A percentile compares a stretch with the other conserved stretches of the same genome.
Conservation (phyloP, 2,888 invertebrate species). For the Heteromyza rotundicornis region DNA sequence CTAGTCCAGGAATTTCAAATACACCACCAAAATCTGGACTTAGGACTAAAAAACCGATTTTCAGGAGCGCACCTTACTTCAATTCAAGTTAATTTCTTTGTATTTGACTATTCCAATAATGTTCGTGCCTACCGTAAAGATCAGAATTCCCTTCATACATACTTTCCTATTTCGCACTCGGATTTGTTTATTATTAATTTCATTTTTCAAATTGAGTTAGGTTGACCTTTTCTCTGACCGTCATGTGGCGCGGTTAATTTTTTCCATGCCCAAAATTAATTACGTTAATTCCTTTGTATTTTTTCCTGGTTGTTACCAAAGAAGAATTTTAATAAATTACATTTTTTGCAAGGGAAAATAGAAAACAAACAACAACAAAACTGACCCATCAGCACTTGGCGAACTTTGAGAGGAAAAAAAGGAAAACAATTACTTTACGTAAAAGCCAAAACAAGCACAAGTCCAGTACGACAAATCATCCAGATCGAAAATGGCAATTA, state of each 20-base stretch:
- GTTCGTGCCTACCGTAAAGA: too few species aligned
- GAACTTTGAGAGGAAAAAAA: too few species aligned
- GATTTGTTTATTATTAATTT: conserved; percentile 17
- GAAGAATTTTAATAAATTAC: conserved; percentile 41
- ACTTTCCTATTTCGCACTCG: too few species aligned
- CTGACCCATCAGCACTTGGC: background rate
- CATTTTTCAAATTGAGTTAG: conserved; percentile 14
- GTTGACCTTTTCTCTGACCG: conserved; percentile 25
- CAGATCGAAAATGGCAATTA: conserved; percentile 31
- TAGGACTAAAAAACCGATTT: too few species aligned
- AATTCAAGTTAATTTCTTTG: too few species aligned
- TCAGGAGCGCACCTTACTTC: too few species aligned
- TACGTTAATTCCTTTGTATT: conserved; percentile 42
- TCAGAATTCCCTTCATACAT: too few species aligned
- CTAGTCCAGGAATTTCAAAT: too few species aligned
- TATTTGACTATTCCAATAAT: too few species aligned
- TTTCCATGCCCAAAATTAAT: conserved; percentile 43
- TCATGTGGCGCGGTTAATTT: conserved; percentile 25
- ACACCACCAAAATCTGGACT: too few species aligned
- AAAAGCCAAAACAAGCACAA: too few species aligned
- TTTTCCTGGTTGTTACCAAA: too few species aligned
- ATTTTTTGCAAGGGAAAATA: conserved; percentile 12
- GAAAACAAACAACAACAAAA: background rate
- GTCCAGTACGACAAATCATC: conserved; percentile 18
- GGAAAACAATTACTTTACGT: conserved; percentile 1